These are phyloP conservation scores for Palythoa heliodiscus DNA, from an alignment of 92 coral and sea anemone species.

Conservation along the genomic window DNA sequence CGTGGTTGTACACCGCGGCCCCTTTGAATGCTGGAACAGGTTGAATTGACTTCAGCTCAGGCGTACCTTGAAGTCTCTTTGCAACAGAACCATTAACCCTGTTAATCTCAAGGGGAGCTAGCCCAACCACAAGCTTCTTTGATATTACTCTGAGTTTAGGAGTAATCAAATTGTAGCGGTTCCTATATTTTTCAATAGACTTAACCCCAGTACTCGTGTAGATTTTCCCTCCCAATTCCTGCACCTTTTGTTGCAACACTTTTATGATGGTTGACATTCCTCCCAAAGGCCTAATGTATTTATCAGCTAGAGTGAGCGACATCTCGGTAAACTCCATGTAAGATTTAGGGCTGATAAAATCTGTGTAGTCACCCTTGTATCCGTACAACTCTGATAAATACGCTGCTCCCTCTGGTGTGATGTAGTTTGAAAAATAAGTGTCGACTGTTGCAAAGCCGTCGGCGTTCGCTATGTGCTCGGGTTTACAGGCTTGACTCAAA, in stretches of 20 bases:
- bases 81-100: slow-evolving; percentile 64
- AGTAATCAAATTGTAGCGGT: slow-evolving; percentile 46
- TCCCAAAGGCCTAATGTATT: slow-evolving; percentile 65
- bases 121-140: slow-evolving; percentile 63
- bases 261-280: slow-evolving; percentile 75
- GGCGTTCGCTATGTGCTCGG: slow-evolving; percentile 62
- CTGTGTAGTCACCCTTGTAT: slow-evolving; percentile 80
- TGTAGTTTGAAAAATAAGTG: slow-evolving; percentile 65
- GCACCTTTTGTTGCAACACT: slow-evolving; percentile 54
- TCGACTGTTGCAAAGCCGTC: slow-evolving; percentile 67
- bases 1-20: slow-evolving; percentile 74
- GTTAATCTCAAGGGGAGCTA: slow-evolving; percentile 64
- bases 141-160: slow-evolving; percentile 51
- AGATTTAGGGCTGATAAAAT: slow-evolving; percentile 69
- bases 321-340: slow-evolving; percentile 73
- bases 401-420: slow-evolving; percentile 81
- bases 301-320: slow-evolving; percentile 58
- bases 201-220: slow-evolving; percentile 59
- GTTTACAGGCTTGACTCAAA: slow-evolving; percentile 65
- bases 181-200: slow-evolving; percentile 36
- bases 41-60: slow-evolving; percentile 72
- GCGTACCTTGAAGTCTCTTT: slow-evolving; percentile 54
- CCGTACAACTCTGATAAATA: slow-evolving; percentile 83
- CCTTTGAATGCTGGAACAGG: slow-evolving; percentile 85
- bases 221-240: slow-evolving; percentile 59